A percentile compares a stretch with the other conserved stretches of the same genome.
Conservation (phyloP, 2,797 vertebrate genomes). For the Erpetoichthys calabaricus region DNA sequence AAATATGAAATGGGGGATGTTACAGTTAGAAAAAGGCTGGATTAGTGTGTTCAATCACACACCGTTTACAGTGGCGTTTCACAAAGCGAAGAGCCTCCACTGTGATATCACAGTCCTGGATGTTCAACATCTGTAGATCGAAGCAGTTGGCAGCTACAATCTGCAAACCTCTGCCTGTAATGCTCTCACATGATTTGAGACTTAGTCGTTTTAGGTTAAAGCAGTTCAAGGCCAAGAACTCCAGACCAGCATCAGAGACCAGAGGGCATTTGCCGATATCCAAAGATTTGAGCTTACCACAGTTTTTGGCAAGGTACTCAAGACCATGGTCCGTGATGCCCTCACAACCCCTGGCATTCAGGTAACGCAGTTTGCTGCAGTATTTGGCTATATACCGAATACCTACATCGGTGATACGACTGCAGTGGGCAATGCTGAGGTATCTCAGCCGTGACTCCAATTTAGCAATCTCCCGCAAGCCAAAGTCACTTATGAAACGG, state of each 20-base stretch:
- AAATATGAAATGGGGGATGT: neutral
- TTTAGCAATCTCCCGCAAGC: constrained; percentile 85
- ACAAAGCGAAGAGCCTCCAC: constrained; percentile 86
- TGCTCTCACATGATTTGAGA: constrained; percentile 86
- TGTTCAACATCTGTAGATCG: constrained; percentile 90
- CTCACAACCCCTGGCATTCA: constrained; percentile 81
- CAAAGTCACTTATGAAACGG: constrained; percentile 82
- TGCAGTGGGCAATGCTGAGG: constrained; percentile 90
- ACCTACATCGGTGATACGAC: constrained; percentile 88
- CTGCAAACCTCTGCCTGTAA: constrained; percentile 80
- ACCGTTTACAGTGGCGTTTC: constrained; percentile 84
- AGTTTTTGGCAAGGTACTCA: constrained; percentile 86
- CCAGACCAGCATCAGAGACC: constrained; percentile 85
- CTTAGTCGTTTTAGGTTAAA: constrained; percentile 85
- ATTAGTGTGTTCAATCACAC: constrained; percentile 95
- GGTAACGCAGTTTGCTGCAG: constrained; percentile 75
- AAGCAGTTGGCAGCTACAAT: constrained; percentile 89
- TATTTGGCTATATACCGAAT: constrained; percentile 92
- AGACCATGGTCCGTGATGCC: constrained; percentile 93
- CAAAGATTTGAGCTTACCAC: constrained; percentile 81
- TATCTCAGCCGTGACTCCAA: constrained; percentile 86
- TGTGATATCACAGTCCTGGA: constrained; percentile 93
- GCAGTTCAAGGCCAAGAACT: constrained; percentile 87
- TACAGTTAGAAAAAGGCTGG: constrained; percentile 84
- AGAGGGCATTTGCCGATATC: constrained; percentile 93